Conservation (phyloP, 2,113 vertebrate genomes). For the Ciconia stormi region DNA sequence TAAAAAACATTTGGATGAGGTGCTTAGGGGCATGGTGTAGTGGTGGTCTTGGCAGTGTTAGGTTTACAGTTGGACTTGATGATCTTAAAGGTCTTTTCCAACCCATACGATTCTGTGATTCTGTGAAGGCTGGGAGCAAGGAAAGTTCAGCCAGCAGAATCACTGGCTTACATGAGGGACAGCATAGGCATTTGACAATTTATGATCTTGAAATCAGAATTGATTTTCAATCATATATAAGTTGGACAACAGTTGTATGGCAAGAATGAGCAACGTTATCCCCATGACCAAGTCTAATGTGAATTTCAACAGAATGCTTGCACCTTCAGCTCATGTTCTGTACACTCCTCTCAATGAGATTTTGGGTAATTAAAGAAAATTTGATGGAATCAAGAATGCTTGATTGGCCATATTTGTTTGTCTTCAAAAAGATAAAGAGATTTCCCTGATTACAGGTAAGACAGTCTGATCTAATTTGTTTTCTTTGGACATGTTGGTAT, state of each 20-base stretch:
- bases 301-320: background rate
- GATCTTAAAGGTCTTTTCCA: too few relatives aligned
- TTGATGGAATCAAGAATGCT: background rate
- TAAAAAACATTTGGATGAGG: too few relatives aligned
- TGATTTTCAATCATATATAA: background rate
- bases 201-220: background rate
- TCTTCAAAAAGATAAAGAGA: background rate
- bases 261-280: background rate
- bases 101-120: too few relatives aligned
- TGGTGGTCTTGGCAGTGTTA: too few relatives aligned
- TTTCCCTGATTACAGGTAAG: background rate
- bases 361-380: background rate
- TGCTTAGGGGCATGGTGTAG: too few relatives aligned
- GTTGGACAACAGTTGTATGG: background rate
- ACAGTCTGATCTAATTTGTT: background rate
- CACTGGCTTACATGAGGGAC: background rate
- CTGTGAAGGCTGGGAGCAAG: background rate
- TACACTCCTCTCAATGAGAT: background rate
- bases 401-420: background rate
- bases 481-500: background rate
- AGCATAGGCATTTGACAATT: background rate
- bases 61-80: too few relatives aligned
- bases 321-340: background rate
- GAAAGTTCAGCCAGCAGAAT: background rate
- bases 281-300: background rate